phyloP scores from a whole-genome alignment of 2,888 invertebrate genomes.

The Tridacna crocea region DNA sequence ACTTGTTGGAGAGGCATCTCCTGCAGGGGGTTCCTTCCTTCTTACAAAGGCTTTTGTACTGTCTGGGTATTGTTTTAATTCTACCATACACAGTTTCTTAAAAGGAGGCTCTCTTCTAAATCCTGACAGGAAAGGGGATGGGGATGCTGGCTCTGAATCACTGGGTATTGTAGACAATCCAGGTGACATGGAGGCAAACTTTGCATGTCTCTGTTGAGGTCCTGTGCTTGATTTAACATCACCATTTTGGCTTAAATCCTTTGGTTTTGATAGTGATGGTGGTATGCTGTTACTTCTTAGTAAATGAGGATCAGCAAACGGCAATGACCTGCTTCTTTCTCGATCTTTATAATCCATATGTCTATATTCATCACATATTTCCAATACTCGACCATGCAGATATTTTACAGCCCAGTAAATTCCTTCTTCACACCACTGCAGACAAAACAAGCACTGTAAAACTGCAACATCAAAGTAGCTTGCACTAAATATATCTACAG shows the following conservation, averaged over 20 bases:
- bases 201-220: slow-evolving; percentile 26
- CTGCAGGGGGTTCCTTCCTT: slow-evolving; percentile 47
- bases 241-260: slow-evolving; percentile 20
- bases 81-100: slow-evolving; percentile 93
- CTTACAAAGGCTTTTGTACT: slow-evolving; percentile 56
- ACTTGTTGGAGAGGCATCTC: slow-evolving; percentile 49
- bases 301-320: slow-evolving; percentile 84
- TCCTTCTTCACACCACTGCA: slow-evolving; percentile 99
- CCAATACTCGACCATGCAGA: slow-evolving; percentile 88
- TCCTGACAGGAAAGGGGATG: slow-evolving; percentile 62
- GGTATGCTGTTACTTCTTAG: slow-evolving; percentile 60
- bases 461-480: slow-evolving; percentile 99
- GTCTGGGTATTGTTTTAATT: slow-evolving; percentile 95
- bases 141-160: slow-evolving; percentile 57
- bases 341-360: slow-evolving; percentile 90
- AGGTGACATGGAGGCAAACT: slow-evolving; percentile 57
- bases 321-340: slow-evolving; percentile 95
- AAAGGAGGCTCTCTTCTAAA: slow-evolving; percentile 78
- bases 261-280: slow-evolving; percentile 38
- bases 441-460: slow-evolving; percentile 96
- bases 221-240: slow-evolving; percentile 36
- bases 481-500: slow-evolving; percentile 86
- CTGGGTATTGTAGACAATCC: slow-evolving; percentile 69
- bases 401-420: slow-evolving; percentile 96
- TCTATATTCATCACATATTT: slow-evolving; percentile 93